Conservation (phyloP, 2,888 invertebrate species). For the Bombylius discolor region DNA sequence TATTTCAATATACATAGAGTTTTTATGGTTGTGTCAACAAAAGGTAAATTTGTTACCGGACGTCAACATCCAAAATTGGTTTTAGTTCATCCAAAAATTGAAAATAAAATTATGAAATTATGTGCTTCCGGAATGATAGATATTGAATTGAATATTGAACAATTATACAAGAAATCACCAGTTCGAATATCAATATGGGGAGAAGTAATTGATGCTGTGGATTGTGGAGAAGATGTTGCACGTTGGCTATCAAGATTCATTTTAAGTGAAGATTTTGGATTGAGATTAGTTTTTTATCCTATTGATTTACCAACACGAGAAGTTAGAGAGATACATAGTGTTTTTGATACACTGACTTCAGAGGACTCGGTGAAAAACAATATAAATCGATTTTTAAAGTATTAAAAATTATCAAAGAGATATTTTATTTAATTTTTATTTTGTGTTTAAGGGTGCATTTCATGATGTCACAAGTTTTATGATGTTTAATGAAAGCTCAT, state of each 20-base stretch:
- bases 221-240: conserved; percentile 58
- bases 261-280: conserved; percentile 38
- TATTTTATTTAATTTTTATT: neutral
- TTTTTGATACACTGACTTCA: conserved; percentile 20
- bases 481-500: conserved; percentile 49
- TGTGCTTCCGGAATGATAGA: conserved; percentile 43
- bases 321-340: conserved; percentile 24
- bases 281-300: conserved; percentile 46
- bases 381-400: neutral
- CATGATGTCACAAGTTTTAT: conserved; percentile 52
- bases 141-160: conserved; percentile 39
- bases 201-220: conserved; percentile 45
- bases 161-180: conserved; percentile 25
- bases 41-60: conserved; percentile 45
- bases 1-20: conserved; percentile 28
- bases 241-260: conserved; percentile 54
- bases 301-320: conserved; percentile 27
- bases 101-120: conserved; percentile 39
- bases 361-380: conserved; percentile 15
- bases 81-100: conserved; percentile 39
- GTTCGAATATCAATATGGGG: conserved; percentile 43
- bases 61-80: conserved; percentile 44
- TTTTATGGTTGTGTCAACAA: conserved; percentile 44
- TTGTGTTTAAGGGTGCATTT: conserved; percentile 42
- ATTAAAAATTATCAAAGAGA: neutral